phyloP scores from a whole-genome alignment of 1,140 invertebrate genomes.

The Delia radicum region DNA sequence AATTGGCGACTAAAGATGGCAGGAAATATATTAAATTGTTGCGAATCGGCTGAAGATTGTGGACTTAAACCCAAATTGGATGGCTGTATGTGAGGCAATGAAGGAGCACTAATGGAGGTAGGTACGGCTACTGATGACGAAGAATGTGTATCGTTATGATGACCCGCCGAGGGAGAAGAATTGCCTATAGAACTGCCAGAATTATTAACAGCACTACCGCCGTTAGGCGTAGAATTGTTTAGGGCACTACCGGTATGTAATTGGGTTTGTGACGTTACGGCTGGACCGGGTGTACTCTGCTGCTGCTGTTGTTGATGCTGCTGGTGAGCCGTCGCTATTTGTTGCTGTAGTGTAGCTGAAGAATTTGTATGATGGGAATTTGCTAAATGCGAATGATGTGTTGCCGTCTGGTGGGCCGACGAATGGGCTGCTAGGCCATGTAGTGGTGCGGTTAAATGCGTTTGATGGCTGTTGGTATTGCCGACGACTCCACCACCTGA shows the following conservation, averaged over 20 bases:
- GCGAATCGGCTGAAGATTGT: slow-evolving; percentile 62
- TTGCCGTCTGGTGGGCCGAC: slow-evolving; percentile 1
- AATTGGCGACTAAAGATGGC: slow-evolving; percentile 84
- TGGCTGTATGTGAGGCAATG: slow-evolving; percentile 31
- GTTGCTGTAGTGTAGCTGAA: slow-evolving; percentile 5
- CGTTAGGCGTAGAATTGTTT: slow-evolving; percentile 36
- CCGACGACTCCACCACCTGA: slow-evolving; percentile 56
- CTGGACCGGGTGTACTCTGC: slow-evolving; percentile 20
- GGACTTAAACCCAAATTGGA: slow-evolving; percentile 62
- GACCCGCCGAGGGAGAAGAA: slow-evolving; percentile 32
- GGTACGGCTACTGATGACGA: slow-evolving; percentile 39
- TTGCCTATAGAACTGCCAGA: slow-evolving; percentile 22
- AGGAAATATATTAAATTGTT: slow-evolving; percentile 87
- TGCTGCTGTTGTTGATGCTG: slow-evolving; percentile 40
- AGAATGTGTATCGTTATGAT: slow-evolving; percentile 45
- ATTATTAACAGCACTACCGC: slow-evolving; percentile 34
- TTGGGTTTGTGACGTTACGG: slow-evolving; percentile 28
- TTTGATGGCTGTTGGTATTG: slow-evolving; percentile 35
- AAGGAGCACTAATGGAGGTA: slow-evolving; percentile 34
- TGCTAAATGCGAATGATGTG: slow-evolving; percentile 7
- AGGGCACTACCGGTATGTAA: slow-evolving; percentile 19
- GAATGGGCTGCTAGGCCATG: slow-evolving; percentile 9
- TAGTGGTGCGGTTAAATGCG: background rate
- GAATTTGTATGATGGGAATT: slow-evolving; percentile 25
- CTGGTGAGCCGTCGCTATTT: slow-evolving; percentile 11